A percentile compares a stretch with the other conserved stretches of the same genome.
Evolutionary conservation across 2,888 invertebrate genomes (phyloP).

Genomic region (Microctonus hyperodae): DNA sequence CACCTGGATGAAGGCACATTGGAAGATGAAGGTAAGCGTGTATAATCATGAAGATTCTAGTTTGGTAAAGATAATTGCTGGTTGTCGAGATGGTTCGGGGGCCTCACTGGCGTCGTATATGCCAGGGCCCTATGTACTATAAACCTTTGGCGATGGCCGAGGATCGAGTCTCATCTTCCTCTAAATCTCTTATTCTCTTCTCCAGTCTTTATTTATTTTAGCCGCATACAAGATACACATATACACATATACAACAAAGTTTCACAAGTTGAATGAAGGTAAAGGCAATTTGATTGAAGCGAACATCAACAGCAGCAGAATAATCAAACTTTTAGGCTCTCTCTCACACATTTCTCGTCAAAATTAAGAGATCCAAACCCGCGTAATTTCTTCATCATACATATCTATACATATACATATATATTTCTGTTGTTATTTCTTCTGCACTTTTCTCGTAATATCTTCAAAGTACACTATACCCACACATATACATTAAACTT

Average conservation of each 20-base stretch:
- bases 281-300: slow-evolving; percentile 5
- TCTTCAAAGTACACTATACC: neutral
- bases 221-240: neutral
- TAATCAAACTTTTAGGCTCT: slow-evolving; percentile 5
- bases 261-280: neutral
- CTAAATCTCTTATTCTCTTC: slow-evolving; percentile 21
- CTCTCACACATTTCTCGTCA: slow-evolving; percentile 37
- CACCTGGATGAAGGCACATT: slow-evolving; percentile 25
- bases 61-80: slow-evolving; percentile 60
- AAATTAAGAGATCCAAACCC: slow-evolving; percentile 58
- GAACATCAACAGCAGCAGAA: neutral
- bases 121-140: slow-evolving; percentile 19
- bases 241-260: neutral
- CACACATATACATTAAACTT: neutral
- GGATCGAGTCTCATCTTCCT: slow-evolving; percentile 10
- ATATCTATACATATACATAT: too few species aligned
- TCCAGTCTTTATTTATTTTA: slow-evolving; percentile 14
- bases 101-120: slow-evolving; percentile 30
- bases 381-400: slow-evolving; percentile 60
- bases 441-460: slow-evolving; percentile 6
- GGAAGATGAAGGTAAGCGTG: slow-evolving; percentile 40
- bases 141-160: slow-evolving; percentile 13
- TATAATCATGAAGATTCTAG: slow-evolving; percentile 60
- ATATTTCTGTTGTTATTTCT: slow-evolving; percentile 10
- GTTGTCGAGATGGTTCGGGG: slow-evolving; percentile 48